Conservation (phyloP, 2,888 invertebrate genomes). For the Gymnocheta viridis region DNA sequence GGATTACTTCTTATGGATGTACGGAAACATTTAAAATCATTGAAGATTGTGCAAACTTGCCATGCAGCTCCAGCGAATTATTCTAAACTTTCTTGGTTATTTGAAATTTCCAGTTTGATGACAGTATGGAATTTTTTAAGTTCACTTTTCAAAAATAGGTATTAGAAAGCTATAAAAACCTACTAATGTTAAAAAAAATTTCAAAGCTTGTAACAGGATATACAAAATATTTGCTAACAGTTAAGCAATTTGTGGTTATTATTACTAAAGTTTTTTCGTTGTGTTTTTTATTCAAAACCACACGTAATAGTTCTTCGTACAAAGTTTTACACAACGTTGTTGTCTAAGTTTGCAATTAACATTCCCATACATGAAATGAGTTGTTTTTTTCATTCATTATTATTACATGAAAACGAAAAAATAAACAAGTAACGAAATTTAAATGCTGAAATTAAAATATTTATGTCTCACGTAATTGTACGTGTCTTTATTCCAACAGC, state of each 20-base stretch:
- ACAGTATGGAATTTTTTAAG: too few species aligned
- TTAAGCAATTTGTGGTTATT: background rate
- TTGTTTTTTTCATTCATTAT: background rate
- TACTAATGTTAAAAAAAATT: too few species aligned
- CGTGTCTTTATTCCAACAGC: background rate
- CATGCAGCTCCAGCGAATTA: too few species aligned
- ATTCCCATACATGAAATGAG: constrained; percentile 14
- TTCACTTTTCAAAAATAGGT: too few species aligned
- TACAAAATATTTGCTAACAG: too few species aligned
- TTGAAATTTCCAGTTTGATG: too few species aligned
- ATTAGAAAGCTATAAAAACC: too few species aligned
- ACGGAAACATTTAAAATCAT: too few species aligned
- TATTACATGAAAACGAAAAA: background rate
- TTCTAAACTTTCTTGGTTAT: too few species aligned
- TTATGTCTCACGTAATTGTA: constrained; percentile 25
- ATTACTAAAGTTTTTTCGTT: background rate
- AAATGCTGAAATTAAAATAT: constrained; percentile 5
- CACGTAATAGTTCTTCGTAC: background rate
- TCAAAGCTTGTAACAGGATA: too few species aligned
- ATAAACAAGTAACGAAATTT: background rate
- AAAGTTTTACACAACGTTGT: constrained; percentile 1
- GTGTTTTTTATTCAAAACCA: background rate
- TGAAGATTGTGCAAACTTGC: too few species aligned
- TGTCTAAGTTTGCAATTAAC: constrained; percentile 37
- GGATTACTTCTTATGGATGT: too few species aligned